Percentiles rank a stretch among this genome's conserved stretches.
Evolutionary conservation across 2,797 vertebrate species (phyloP).

Genomic region (Hyperoplus lanceolatus): DNA sequence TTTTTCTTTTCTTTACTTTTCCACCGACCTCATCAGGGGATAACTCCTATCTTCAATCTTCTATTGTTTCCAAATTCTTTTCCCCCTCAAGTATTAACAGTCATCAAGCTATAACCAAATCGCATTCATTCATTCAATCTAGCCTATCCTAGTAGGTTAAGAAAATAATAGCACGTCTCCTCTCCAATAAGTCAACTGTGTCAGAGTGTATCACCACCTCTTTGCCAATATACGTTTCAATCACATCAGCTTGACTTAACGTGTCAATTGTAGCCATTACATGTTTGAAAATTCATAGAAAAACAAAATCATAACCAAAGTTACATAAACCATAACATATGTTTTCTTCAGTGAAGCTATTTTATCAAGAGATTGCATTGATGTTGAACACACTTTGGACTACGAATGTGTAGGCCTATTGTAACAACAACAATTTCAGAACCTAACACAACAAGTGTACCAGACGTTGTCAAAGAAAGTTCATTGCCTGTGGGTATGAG

Average conservation of each 20-base stretch:
- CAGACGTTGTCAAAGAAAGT: not conserved
- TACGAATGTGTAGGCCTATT: too few species aligned
- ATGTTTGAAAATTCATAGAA: not conserved
- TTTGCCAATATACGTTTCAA: not conserved
- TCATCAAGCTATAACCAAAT: too few species aligned
- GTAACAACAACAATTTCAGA: too few species aligned
- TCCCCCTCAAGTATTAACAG: too few species aligned
- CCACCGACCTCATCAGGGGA: too few species aligned
- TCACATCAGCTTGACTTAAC: not conserved
- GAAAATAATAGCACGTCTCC: not conserved
- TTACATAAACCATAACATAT: not conserved
- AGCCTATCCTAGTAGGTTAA: not conserved
- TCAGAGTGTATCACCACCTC: not conserved
- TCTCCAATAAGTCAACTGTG: not conserved
- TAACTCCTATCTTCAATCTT: too few species aligned
- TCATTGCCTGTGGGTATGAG: not conserved
- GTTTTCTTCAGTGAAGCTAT: not conserved
- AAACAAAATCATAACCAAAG: not conserved
- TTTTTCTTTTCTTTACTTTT: not conserved
- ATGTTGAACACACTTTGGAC: not conserved
- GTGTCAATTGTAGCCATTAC: not conserved
- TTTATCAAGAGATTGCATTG: not conserved
- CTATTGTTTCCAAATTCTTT: too few species aligned
- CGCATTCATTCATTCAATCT: too few species aligned
- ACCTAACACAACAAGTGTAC: too few species aligned